These are phyloP conservation scores for Triplophysa yarkandensis DNA, from an alignment of 2,797 vertebrate species.

Conservation along the genomic window DNA sequence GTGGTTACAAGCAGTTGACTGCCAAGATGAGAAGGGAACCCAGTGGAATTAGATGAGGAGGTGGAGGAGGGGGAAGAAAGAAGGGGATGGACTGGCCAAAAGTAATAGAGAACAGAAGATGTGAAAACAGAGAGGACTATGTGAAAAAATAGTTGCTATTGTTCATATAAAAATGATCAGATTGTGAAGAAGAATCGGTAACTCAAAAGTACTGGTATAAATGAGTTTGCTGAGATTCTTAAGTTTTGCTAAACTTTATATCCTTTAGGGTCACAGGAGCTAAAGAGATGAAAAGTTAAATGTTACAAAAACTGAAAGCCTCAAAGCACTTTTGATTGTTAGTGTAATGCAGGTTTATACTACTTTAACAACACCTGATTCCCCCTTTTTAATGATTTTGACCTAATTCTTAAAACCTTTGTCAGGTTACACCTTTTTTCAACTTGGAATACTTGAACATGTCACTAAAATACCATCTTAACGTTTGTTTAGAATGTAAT, in stretches of 20 bases:
- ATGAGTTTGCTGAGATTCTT: background rate
- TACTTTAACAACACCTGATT: background rate
- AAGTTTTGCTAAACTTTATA: background rate
- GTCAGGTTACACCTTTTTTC: too few species aligned
- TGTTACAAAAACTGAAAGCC: too few species aligned
- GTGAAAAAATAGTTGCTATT: background rate
- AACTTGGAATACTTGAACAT: too few species aligned
- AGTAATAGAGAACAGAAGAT: background rate
- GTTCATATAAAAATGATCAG: background rate
- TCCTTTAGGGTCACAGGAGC: background rate
- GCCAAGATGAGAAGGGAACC: slow-evolving; percentile 68
- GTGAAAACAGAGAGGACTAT: background rate
- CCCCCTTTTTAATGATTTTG: too few species aligned
- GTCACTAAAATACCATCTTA: background rate
- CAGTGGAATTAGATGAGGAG: slow-evolving; percentile 49
- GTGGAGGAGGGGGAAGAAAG: slow-evolving; percentile 3
- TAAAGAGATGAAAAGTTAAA: background rate
- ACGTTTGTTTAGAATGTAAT: slow-evolving; percentile 8
- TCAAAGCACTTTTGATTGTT: too few species aligned
- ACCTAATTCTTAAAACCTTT: too few species aligned
- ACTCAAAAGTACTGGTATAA: too few species aligned
- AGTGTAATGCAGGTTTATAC: too few species aligned
- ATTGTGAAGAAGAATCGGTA: slow-evolving; percentile 14
- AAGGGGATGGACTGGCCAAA: slow-evolving; percentile 16
- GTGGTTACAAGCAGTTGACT: slow-evolving; percentile 62